Percentiles rank a stretch among this genome's conserved stretches.
phyloP scores from a whole-genome alignment of 2,888 invertebrate species.

The Scaptomyza tumidula region DNA sequence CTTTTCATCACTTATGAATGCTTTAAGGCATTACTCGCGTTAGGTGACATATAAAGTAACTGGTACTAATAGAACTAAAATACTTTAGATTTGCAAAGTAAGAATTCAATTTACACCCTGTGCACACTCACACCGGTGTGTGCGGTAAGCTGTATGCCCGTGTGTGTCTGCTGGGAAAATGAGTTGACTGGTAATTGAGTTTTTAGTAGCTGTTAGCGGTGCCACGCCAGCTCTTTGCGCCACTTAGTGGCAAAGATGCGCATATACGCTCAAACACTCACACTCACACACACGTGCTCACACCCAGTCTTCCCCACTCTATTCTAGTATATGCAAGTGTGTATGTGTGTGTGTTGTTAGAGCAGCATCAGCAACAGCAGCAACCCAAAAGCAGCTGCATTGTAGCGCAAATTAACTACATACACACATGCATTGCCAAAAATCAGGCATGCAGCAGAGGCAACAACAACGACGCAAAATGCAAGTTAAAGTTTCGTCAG shows the following conservation, averaged over 20 bases:
- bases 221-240: constrained; percentile 58
- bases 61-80: constrained; percentile 29
- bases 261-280: constrained; percentile 32
- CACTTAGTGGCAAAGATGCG: constrained; percentile 61
- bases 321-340: neutral
- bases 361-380: constrained; percentile 34
- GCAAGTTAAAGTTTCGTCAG: constrained; percentile 62
- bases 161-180: constrained; percentile 32
- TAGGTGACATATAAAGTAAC: neutral
- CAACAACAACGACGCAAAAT: constrained; percentile 32
- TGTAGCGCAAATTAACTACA: constrained; percentile 68
- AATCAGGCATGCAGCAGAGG: constrained; percentile 38
- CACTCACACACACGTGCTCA: constrained; percentile 17
- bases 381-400: constrained; percentile 49
- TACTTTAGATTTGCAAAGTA: constrained; percentile 34
- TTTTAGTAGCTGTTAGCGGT: constrained; percentile 77
- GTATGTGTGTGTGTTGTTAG: constrained; percentile 17
- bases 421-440: constrained; percentile 23
- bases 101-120: constrained; percentile 45
- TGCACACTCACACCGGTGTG: constrained; percentile 13
- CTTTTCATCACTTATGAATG: too few relatives aligned
- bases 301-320: neutral
- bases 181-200: constrained; percentile 71
- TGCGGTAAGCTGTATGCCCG: constrained; percentile 4
- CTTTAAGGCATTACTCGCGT: neutral